phyloP scores from a whole-genome alignment of 2,113 vertebrate genomes.

The Gnathonemus echidnorhynchus region DNA sequence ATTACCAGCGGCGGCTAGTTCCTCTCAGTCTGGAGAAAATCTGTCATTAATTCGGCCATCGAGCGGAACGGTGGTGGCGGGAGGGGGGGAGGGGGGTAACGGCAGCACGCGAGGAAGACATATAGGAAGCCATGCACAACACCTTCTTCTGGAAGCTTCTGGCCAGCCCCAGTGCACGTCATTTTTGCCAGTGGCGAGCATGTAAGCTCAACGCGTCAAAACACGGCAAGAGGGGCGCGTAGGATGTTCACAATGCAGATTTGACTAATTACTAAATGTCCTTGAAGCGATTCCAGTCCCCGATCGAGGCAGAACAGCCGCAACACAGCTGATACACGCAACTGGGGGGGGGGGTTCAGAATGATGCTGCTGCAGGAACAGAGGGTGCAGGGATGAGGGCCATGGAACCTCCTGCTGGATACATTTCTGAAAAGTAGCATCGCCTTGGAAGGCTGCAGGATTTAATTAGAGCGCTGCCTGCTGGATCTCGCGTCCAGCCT shows the following conservation, averaged over 20 bases:
- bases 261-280: constrained; percentile 34
- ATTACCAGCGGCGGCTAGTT: constrained; percentile 20
- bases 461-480: not conserved
- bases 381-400: not conserved
- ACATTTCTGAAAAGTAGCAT: not conserved
- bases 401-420: not conserved
- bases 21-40: constrained; percentile 21
- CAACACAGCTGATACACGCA: constrained; percentile 12
- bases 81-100: not conserved
- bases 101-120: not conserved
- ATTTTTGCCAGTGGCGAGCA: constrained; percentile 18
- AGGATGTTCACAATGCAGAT: constrained; percentile 27
- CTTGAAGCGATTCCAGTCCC: constrained; percentile 28
- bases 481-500: not conserved
- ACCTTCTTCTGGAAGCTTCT: constrained; percentile 36
- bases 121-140: constrained; percentile 8
- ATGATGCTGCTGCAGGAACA: not conserved
- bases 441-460: not conserved
- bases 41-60: constrained; percentile 30
- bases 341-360: not conserved
- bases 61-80: constrained; percentile 28
- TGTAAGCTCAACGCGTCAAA: constrained; percentile 29
- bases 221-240: not conserved
- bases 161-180: constrained; percentile 31
- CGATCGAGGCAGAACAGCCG: not conserved